Conservation (phyloP, 2,113 vertebrate genomes). For the Entelurus aequoreus region DNA sequence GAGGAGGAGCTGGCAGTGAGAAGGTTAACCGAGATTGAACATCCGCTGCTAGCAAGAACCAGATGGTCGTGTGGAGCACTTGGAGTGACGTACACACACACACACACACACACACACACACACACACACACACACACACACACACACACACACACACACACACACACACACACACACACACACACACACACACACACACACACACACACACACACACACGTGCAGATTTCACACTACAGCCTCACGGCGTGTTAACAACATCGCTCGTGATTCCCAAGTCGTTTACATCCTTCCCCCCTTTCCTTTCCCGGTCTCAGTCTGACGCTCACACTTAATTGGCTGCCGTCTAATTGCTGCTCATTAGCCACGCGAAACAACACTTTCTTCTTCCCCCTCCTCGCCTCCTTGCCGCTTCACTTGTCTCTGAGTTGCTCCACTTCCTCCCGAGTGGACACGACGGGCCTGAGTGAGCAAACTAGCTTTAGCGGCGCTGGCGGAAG, state of each 20-base stretch:
- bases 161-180: slow-evolving; percentile 33
- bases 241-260: slow-evolving; percentile 33
- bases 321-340: slow-evolving; percentile 71
- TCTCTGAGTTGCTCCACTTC: too few species aligned
- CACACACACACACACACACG: slow-evolving; percentile 14
- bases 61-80: slow-evolving; percentile 72
- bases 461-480: too few species aligned
- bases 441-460: too few species aligned
- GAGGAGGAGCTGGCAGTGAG: slow-evolving; percentile 28
- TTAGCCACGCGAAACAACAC: slow-evolving; percentile 63
- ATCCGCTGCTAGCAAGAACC: slow-evolving; percentile 44
- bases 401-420: background rate
- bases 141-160: slow-evolving; percentile 13
- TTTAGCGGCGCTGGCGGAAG: too few species aligned
- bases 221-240: slow-evolving; percentile 17
- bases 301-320: slow-evolving; percentile 62
- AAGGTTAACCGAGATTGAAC: slow-evolving; percentile 63
- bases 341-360: slow-evolving; percentile 70
- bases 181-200: slow-evolving; percentile 10
- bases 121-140: slow-evolving; percentile 12
- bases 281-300: slow-evolving; percentile 19
- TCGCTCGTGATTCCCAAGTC: slow-evolving; percentile 41
- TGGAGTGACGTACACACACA: slow-evolving; percentile 42
- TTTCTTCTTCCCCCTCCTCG: slow-evolving; percentile 15
- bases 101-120: slow-evolving; percentile 19